A percentile compares a stretch with the other conserved stretches of the same genome.
phyloP scores from a whole-genome alignment of 2,113 vertebrate genomes.

The Triplophysa dalaica region DNA sequence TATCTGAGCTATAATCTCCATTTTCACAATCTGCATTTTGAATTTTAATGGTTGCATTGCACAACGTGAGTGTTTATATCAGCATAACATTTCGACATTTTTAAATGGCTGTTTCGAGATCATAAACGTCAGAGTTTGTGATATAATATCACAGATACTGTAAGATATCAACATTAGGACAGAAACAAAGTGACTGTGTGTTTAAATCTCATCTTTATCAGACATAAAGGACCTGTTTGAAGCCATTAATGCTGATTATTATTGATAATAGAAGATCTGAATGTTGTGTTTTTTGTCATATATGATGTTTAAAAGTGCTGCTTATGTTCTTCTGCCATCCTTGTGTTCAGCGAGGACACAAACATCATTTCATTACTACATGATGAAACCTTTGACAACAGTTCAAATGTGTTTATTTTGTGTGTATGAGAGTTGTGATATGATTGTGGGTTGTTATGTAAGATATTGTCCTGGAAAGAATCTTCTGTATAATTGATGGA shows the following conservation, averaged over 20 bases:
- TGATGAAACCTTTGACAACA: no score
- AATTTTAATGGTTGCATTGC: neutral
- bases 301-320: neutral
- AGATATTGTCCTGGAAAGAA: constrained; percentile 1
- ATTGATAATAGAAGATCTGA: neutral
- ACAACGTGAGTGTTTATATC: neutral
- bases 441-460: neutral
- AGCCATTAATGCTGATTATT: neutral
- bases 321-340: neutral
- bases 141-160: neutral
- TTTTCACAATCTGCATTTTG: constrained; percentile 11
- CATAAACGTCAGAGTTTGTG: neutral
- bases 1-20: neutral
- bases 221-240: neutral
- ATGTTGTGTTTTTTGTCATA: neutral
- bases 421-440: neutral
- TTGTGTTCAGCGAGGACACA: no score
- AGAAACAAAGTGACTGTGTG: neutral
- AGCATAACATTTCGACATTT: neutral
- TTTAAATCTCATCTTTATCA: neutral
- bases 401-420: no score
- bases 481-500: neutral
- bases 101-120: neutral
- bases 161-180: neutral
- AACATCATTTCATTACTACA: no score